These are phyloP conservation scores for Wasmannia auropunctata DNA, from an alignment of 1,140 invertebrate genomes.

Conservation along the genomic window DNA sequence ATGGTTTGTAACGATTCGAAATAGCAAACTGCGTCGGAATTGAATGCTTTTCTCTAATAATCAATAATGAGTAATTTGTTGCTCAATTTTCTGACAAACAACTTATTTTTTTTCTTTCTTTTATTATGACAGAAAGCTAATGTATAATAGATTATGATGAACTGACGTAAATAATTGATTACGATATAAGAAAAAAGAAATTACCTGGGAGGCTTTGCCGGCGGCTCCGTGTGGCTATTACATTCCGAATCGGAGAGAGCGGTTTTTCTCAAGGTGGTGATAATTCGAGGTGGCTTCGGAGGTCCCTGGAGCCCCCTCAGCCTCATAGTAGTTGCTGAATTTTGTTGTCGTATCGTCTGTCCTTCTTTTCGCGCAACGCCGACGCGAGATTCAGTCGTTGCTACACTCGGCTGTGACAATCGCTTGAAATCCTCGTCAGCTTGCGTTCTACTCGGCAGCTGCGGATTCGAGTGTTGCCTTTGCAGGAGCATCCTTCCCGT, in stretches of 20 bases:
- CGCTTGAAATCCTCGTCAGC: constrained; percentile 50
- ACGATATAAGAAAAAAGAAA: not conserved
- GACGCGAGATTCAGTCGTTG: constrained; percentile 31
- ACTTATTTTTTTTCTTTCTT: not conserved
- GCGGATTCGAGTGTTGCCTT: constrained; percentile 81
- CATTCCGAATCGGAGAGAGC: constrained; percentile 74
- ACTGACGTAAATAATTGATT: constrained; percentile 6
- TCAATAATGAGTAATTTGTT: constrained; percentile 1
- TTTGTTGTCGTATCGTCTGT: constrained; percentile 74
- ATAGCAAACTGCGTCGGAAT: constrained; percentile 1
- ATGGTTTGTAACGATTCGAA: constrained; percentile 7
- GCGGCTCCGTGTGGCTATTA: constrained; percentile 69
- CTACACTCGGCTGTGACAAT: constrained; percentile 47
- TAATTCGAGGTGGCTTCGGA: constrained; percentile 81
- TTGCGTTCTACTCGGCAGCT: constrained; percentile 72
- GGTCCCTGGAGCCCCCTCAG: constrained; percentile 75
- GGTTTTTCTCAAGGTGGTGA: constrained; percentile 78
- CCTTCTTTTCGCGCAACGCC: constrained; percentile 49
- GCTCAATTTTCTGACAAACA: not conserved
- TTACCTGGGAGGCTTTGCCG: constrained; percentile 79
- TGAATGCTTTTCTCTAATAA: constrained; percentile 1
- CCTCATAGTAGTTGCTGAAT: constrained; percentile 79
- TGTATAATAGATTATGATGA: not conserved
- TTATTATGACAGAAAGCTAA: not conserved
- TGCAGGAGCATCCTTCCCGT: constrained; percentile 58